A percentile compares a stretch with the other conserved stretches of the same genome.
Conservation (phyloP, 2,113 vertebrate species). For the Todiramphus chloris region DNA sequence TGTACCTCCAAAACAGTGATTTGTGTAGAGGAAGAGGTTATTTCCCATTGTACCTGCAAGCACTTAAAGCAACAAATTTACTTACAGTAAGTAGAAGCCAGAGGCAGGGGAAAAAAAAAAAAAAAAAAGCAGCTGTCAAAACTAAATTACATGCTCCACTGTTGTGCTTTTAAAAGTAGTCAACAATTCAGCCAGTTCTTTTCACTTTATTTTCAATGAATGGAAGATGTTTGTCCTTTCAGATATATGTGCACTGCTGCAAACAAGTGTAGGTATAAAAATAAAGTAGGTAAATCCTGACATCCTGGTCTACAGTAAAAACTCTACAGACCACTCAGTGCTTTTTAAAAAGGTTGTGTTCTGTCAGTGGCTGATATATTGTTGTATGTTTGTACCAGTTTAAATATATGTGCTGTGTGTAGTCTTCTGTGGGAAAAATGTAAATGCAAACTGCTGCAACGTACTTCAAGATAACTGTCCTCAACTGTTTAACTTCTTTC, state of each 20-base stretch:
- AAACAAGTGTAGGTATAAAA: background rate
- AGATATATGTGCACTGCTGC: background rate
- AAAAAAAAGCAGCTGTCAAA: background rate
- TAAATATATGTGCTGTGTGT: background rate
- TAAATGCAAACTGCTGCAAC: background rate
- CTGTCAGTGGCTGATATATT: background rate
- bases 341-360: background rate
- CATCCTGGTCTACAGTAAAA: background rate
- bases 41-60: background rate
- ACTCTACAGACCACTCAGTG: background rate
- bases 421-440: background rate
- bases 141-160: background rate
- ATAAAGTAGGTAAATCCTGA: background rate
- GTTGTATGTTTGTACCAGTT: background rate
- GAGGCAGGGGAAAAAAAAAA: background rate
- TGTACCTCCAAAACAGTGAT: background rate
- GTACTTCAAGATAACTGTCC: background rate
- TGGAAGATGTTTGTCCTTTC: background rate
- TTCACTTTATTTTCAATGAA: background rate
- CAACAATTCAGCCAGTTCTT: background rate
- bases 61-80: background rate
- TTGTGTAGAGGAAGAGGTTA: background rate
- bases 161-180: background rate
- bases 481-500: background rate
- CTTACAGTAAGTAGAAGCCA: background rate